Evolutionary conservation across 2,888 invertebrate species (phyloP).

Genomic region (Tethea ocularis): DNA sequence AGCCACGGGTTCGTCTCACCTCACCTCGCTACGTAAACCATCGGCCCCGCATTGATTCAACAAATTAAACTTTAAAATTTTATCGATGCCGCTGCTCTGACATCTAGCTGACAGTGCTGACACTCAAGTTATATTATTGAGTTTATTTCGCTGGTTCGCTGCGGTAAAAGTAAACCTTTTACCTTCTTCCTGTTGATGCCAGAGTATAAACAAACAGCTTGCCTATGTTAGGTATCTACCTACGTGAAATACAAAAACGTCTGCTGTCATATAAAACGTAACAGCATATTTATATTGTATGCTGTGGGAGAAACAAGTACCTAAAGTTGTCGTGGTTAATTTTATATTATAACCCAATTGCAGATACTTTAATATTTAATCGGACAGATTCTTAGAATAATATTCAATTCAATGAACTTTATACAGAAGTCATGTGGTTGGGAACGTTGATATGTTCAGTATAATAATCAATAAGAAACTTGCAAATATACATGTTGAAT

Average conservation of each 20-base stretch:
- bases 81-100: slow-evolving; percentile 33
- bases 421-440: no score
- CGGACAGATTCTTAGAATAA: background rate
- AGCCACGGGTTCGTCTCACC: background rate
- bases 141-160: slow-evolving; percentile 30
- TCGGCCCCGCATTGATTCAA: slow-evolving; percentile 44
- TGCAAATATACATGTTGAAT: no score
- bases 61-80: slow-evolving; percentile 59
- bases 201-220: background rate
- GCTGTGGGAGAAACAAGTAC: no score
- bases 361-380: background rate
- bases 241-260: no score
- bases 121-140: slow-evolving; percentile 33
- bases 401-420: no score
- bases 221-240: background rate
- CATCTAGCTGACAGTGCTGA: slow-evolving; percentile 46
- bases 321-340: no score
- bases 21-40: slow-evolving; percentile 10
- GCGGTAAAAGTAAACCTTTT: slow-evolving; percentile 33
- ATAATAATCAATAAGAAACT: no score
- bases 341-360: background rate
- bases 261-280: no score
- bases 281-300: no score
- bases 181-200: slow-evolving; percentile 6
- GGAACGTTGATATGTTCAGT: no score